Evolutionary conservation across 2,113 vertebrate species (phyloP), one percentile per base, ranked within the genome.

Genomic region (Pelmatolapia mariae): DNA sequence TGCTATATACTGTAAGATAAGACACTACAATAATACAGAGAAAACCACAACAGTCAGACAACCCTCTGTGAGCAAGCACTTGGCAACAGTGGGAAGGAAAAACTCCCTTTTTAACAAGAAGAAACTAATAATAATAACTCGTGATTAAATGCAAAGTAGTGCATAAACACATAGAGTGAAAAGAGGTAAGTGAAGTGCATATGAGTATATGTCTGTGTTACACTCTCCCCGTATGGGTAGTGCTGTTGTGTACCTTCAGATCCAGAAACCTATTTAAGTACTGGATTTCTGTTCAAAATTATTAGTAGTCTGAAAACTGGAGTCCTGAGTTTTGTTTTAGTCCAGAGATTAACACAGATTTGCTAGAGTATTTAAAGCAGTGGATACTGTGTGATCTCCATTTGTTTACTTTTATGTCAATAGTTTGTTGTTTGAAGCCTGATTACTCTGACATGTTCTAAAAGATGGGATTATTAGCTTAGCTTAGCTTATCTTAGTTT

Each of bases 401-500:
- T 12, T 52, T 50, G 26, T 52, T 19, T 8, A 50, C 10, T 33
- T 52, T 33, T 52, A 19, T 78, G 45, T 78, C 18, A 52, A 52
- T 31, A n/a, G 45, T 52, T 78, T 78, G 73, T 78, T 52, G 16
- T 78, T n/a, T 78, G 45, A 78, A 52, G 24, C 43, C 40, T 33
- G 16, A 52, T 7, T 52, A 31, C 26, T n/a, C 7, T 52, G 10
- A 31, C 16, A 5, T 33, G 16, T 52, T 78, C 43, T 50, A n/a
- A n/a, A 78, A 52, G 0, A 78, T 50, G 26, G 16, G 26, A n/a
- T 50, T 78, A 13, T 1, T 52, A 78, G 7, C 68, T 76, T 47
- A 73, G 0, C 0, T 40, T 68, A 38, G 1, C 1, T 18, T 26
- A 47, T 3, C 4, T 47, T 50, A 8, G 16, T 11, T 50, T 11